Conservation (phyloP, 2,888 invertebrate species). For the Acanthococcus lagerstroemiae region DNA sequence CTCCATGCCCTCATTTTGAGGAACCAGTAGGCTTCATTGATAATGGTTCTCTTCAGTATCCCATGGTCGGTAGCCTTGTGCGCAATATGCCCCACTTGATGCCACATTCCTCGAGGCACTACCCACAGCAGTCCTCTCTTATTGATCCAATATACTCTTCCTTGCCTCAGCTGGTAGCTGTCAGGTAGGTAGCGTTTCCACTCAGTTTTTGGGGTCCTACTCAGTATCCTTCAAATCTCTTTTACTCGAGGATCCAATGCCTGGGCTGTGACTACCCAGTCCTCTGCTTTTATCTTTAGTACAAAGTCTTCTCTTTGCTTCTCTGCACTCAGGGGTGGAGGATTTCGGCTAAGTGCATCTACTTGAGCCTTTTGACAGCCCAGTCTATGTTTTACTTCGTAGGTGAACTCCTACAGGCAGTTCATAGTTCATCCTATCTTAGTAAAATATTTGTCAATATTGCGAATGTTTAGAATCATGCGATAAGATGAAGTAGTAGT, state of each 20-base stretch:
- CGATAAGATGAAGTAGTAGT: too few species aligned
- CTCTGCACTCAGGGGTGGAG: too few species aligned
- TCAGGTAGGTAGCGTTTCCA: not conserved
- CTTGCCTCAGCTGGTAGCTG: not conserved
- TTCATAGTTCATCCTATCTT: too few species aligned
- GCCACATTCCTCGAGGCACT: not conserved
- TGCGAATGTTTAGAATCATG: too few species aligned
- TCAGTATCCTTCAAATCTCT: not conserved
- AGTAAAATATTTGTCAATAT: too few species aligned
- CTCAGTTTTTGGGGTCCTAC: not conserved
- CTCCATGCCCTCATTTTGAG: not conserved
- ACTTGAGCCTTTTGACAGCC: too few species aligned
- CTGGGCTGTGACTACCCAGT: not conserved
- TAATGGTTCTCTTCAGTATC: not conserved
- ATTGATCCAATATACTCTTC: not conserved
- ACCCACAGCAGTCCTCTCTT: not conserved
- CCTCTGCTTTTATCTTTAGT: too few species aligned
- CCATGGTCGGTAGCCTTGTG: conserved; percentile 1
- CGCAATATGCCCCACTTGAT: not conserved
- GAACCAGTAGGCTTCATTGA: conserved; percentile 13
- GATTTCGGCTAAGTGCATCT: too few species aligned
- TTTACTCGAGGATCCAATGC: not conserved
- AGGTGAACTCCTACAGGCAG: too few species aligned
- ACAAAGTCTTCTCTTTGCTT: too few species aligned
- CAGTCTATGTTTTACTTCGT: too few species aligned